Evolutionary conservation across 2,797 vertebrate genomes (phyloP).

Genomic region (Manis crassicaudata): DNA sequence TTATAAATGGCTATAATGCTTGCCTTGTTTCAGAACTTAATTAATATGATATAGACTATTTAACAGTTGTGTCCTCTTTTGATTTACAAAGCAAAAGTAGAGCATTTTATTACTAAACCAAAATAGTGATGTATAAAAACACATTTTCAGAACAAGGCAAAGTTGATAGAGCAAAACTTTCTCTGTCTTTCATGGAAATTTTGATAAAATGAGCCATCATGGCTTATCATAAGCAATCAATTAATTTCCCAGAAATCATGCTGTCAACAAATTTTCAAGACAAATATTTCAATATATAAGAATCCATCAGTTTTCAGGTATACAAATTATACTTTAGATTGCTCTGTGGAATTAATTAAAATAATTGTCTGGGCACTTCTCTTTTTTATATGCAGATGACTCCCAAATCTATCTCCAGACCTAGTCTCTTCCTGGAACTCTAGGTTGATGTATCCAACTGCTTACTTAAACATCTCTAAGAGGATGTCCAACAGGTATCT

Average conservation of each 20-base stretch:
- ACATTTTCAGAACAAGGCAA: conserved; percentile 39
- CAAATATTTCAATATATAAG: conserved; percentile 70
- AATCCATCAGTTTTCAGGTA: conserved; percentile 54
- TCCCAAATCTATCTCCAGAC: background rate
- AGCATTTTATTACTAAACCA: conserved; percentile 64
- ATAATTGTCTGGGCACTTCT: background rate
- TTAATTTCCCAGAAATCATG: conserved; percentile 63
- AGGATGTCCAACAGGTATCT: background rate
- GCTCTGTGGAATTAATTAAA: conserved; percentile 63
- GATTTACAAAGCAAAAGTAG: conserved; percentile 72
- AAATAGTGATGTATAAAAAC: background rate
- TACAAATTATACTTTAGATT: background rate
- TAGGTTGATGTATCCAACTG: background rate
- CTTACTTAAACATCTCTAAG: background rate
- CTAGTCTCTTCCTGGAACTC: background rate
- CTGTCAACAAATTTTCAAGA: conserved; percentile 71
- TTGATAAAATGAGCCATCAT: conserved; percentile 32
- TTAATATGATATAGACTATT: conserved; percentile 82
- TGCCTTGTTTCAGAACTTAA: conserved; percentile 78
- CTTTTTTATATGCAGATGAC: background rate
- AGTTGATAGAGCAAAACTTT: background rate
- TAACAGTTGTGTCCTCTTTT: conserved; percentile 70
- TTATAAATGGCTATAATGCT: conserved; percentile 75
- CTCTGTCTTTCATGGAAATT: conserved; percentile 49
- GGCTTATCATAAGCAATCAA: conserved; percentile 38